phyloP scores from a whole-genome alignment of 1,140 invertebrate genomes.

The Leptinotarsa undecemlineata region DNA sequence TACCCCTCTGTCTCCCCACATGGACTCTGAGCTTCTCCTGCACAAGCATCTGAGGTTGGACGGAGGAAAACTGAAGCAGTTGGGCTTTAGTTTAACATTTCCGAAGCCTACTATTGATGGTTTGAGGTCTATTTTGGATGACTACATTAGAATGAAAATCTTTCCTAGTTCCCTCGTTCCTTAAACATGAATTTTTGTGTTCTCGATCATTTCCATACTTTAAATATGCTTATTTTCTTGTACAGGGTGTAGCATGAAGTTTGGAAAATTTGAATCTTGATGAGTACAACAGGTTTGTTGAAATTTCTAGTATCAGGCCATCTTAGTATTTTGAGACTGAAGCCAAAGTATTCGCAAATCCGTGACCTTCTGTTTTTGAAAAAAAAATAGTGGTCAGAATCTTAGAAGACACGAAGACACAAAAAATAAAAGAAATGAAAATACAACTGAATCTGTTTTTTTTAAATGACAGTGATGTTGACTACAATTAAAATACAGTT shows the following conservation, averaged over 20 bases:
- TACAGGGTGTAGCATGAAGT: background rate
- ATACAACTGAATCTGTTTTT: too few relatives aligned
- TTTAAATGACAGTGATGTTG: too few relatives aligned
- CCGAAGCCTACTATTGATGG: conserved; percentile 65
- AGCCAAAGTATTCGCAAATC: too few relatives aligned
- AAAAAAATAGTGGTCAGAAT: too few relatives aligned
- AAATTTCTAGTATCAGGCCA: too few relatives aligned
- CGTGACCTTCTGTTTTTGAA: too few relatives aligned
- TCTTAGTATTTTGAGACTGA: too few relatives aligned
- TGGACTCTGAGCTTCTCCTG: conserved; percentile 78
- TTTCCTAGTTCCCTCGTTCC: conserved; percentile 66
- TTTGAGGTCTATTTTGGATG: conserved; percentile 69
- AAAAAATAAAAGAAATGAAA: too few relatives aligned
- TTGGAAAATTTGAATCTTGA: too few relatives aligned
- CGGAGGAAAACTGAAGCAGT: conserved; percentile 66
- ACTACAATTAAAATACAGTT: too few relatives aligned
- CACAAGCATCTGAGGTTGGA: conserved; percentile 80
- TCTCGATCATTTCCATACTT: background rate
- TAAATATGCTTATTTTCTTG: background rate
- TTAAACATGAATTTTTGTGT: background rate
- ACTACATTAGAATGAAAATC: conserved; percentile 72
- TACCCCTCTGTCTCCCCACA: conserved; percentile 84
- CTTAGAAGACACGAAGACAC: too few relatives aligned
- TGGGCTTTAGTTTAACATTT: conserved; percentile 62
- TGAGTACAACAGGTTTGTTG: too few relatives aligned